phyloP scores from a whole-genome alignment of 2,888 invertebrate genomes.

The Pomacea canaliculata region DNA sequence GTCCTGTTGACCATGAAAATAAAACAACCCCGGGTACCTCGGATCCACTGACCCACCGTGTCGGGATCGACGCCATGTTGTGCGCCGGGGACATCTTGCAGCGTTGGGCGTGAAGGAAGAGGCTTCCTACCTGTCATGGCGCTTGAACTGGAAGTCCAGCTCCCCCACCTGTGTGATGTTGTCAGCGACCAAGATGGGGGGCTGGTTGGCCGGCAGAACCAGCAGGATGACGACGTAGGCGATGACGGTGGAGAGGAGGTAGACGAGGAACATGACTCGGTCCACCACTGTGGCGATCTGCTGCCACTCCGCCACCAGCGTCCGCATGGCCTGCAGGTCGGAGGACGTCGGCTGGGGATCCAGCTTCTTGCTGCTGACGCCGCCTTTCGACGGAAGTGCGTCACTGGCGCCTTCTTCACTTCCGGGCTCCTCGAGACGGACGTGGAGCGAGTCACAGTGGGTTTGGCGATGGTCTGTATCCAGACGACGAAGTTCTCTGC shows the following conservation, averaged over 20 bases:
- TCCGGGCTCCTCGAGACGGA: no score
- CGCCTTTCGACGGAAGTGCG: background rate
- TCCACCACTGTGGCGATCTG: slow-evolving; percentile 65
- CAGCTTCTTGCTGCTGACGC: slow-evolving; percentile 1
- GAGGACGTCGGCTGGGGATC: slow-evolving; percentile 20
- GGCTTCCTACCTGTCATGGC: background rate
- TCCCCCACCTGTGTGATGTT: background rate
- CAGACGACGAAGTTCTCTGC: no score
- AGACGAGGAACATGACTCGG: slow-evolving; percentile 64
- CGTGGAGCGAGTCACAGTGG: no score
- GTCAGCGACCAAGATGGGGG: background rate
- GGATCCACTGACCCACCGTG: no score
- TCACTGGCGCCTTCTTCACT: no score
- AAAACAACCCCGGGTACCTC: no score
- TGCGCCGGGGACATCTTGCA: no score
- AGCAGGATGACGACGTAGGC: slow-evolving; percentile 63
- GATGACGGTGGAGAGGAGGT: slow-evolving; percentile 59
- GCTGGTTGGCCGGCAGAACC: slow-evolving; percentile 53
- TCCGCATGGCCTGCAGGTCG: slow-evolving; percentile 34
- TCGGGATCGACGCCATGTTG: no score
- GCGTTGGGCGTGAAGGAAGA: no score
- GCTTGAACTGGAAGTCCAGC: background rate
- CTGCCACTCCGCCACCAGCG: slow-evolving; percentile 66
- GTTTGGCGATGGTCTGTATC: no score
- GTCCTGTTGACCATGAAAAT: no score